Evolutionary conservation across 2,888 invertebrate species (phyloP).

Genomic region (Melangyna quadrimaculata): DNA sequence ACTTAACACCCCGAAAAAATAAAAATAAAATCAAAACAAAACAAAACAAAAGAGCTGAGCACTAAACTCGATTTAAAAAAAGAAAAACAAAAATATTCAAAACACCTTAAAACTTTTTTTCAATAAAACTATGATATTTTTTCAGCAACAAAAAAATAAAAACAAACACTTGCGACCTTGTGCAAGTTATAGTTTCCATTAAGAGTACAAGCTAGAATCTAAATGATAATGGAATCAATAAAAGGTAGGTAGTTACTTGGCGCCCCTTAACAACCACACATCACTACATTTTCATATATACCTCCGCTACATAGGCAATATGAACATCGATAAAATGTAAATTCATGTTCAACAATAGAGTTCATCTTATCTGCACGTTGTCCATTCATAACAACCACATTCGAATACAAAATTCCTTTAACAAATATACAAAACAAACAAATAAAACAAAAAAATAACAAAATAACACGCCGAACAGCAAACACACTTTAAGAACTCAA

Average conservation of each 20-base stretch:
- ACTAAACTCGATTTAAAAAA: conserved; percentile 39
- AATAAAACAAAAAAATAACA: conserved; percentile 32
- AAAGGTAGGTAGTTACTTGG: conserved; percentile 23
- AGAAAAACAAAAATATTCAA: too few species aligned
- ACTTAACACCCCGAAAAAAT: conserved; percentile 40
- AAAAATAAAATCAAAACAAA: conserved; percentile 41
- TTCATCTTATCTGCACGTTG: conserved; percentile 45
- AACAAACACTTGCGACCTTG: conserved; percentile 22
- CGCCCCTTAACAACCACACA: conserved; percentile 48
- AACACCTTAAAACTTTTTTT: conserved; percentile 15
- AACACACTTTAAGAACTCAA: conserved; percentile 51
- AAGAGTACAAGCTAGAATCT: conserved; percentile 28
- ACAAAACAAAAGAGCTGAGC: conserved; percentile 59
- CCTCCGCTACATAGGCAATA: too few species aligned
- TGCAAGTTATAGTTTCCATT: conserved; percentile 50
- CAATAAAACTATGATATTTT: conserved; percentile 42
- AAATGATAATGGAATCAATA: conserved; percentile 32
- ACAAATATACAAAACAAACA: not conserved
- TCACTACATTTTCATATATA: conserved; percentile 24
- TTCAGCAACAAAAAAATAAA: conserved; percentile 17
- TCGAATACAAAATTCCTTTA: conserved; percentile 40
- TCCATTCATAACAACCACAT: conserved; percentile 61
- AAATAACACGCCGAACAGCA: conserved; percentile 25
- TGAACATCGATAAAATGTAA: conserved; percentile 57
- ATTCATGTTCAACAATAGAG: conserved; percentile 52